Evolutionary conservation across 2,888 invertebrate genomes (phyloP).

Genomic region (Agrenia bidenticulata): DNA sequence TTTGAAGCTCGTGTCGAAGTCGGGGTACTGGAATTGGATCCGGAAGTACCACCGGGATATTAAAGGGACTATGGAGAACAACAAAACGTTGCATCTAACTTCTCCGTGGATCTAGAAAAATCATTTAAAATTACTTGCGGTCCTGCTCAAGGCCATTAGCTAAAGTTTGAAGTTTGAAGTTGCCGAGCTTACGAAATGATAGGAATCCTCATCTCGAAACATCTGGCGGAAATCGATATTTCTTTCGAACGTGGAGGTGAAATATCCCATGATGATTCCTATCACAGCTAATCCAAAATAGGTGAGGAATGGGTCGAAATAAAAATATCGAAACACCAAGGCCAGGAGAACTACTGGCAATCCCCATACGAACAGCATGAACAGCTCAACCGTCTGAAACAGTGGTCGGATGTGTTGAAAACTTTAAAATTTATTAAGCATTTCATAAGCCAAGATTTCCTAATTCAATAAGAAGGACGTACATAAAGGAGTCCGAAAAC

Average conservation of each 20-base stretch:
- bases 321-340: not conserved
- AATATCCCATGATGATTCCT: not conserved
- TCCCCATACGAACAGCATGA: not conserved
- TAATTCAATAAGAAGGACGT: no score
- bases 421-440: no score
- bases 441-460: no score
- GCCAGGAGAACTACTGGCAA: constrained; percentile 3
- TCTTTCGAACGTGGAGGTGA: not conserved
- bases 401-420: no score
- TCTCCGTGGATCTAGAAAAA: constrained; percentile 11
- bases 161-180: no score
- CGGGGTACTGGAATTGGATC: constrained; percentile 1
- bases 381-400: not conserved
- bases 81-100: constrained; percentile 6
- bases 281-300: not conserved
- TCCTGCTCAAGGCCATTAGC: no score
- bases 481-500: constrained; percentile 12
- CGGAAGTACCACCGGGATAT: constrained; percentile 12
- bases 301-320: not conserved
- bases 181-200: no score
- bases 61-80: constrained; percentile 3
- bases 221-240: no score
- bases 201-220: not conserved
- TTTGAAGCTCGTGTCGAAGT: constrained; percentile 6
- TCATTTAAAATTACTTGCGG: not conserved